Evolutionary conservation across 2,888 invertebrate genomes (phyloP).

Genomic region (Catocala nupta): DNA sequence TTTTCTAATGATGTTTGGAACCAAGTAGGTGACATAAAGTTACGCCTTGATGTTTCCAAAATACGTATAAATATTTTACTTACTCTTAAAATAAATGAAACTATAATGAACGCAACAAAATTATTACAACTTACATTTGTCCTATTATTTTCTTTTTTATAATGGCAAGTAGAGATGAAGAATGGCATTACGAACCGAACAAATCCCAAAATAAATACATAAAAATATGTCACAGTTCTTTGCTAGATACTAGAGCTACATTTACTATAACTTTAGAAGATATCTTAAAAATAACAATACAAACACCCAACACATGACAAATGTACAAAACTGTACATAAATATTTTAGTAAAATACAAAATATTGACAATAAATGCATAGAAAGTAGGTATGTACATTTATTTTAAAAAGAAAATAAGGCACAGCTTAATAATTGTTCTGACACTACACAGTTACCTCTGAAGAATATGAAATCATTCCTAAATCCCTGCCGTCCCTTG

Average conservation of each 20-base stretch:
- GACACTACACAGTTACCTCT: neutral
- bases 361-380: slow-evolving; percentile 46
- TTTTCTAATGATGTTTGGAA: no score
- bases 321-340: slow-evolving; percentile 22
- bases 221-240: slow-evolving; percentile 1
- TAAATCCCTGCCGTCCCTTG: no score
- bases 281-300: slow-evolving; percentile 37
- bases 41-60: no score
- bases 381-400: slow-evolving; percentile 36
- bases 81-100: slow-evolving; percentile 26
- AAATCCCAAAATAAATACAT: neutral
- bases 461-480: no score
- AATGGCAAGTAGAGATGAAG: slow-evolving; percentile 18
- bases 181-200: neutral
- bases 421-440: slow-evolving; percentile 22
- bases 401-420: slow-evolving; percentile 37
- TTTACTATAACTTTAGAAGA: slow-evolving; percentile 20
- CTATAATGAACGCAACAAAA: slow-evolving; percentile 42
- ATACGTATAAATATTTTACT: slow-evolving; percentile 9
- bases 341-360: slow-evolving; percentile 23
- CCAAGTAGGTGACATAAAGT: no score
- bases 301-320: slow-evolving; percentile 20
- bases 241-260: slow-evolving; percentile 35
- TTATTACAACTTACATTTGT: slow-evolving; percentile 19
- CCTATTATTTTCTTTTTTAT: slow-evolving; percentile 4